Percentiles rank a stretch among this genome's conserved stretches.
Evolutionary conservation across 2,113 vertebrate genomes (phyloP).

Genomic region (Stictonetta naevosa): DNA sequence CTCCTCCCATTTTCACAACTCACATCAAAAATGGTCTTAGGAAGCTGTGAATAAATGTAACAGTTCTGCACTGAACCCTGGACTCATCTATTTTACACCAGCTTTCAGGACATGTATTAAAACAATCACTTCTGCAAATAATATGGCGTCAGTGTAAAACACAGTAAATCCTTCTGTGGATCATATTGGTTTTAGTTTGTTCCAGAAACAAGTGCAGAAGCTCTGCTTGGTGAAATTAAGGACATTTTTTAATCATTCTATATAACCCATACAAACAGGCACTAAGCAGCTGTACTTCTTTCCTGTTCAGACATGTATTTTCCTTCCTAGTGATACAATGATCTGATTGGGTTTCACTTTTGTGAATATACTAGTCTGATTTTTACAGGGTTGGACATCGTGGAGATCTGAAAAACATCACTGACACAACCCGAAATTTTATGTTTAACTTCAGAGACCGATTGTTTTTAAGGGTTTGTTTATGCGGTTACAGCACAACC

Average conservation of each 20-base stretch:
- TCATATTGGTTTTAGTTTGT: background rate
- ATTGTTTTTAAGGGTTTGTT: background rate
- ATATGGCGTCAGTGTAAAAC: background rate
- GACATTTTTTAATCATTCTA: background rate
- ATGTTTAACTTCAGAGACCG: background rate
- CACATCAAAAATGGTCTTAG: background rate
- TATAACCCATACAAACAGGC: background rate
- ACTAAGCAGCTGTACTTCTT: background rate
- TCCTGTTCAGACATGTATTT: background rate
- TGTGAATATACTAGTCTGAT: rapidly evolving
- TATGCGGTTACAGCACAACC: background rate
- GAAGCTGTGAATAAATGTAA: background rate
- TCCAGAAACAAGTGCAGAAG: background rate
- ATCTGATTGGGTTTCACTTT: background rate
- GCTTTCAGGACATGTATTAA: background rate
- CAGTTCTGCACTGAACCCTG: background rate
- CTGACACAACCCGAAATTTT: background rate
- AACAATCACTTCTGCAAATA: background rate
- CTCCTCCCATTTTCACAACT: background rate
- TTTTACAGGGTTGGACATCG: background rate
- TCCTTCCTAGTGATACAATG: background rate
- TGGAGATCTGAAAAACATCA: conserved; percentile 1
- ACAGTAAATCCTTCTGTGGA: background rate
- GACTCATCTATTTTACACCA: background rate
- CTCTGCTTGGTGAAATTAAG: background rate